Conservation (phyloP, 2,797 vertebrate species). For the Chelidonichthys spinosus region DNA sequence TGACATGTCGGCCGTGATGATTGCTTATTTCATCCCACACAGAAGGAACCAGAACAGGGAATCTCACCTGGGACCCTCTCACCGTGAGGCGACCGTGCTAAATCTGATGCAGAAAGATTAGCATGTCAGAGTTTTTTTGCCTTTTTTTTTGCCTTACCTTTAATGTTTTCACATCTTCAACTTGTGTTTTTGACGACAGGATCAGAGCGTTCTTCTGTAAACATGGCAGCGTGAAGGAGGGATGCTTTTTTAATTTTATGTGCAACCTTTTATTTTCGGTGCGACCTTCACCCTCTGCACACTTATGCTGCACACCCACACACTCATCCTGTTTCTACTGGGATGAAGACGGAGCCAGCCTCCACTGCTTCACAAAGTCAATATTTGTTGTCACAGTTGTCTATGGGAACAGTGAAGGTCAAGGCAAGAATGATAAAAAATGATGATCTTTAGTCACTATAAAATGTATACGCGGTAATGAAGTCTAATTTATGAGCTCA, state of each 20-base stretch:
- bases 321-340: neutral
- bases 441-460: neutral
- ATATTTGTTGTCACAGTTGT: neutral
- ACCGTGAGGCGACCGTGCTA: neutral
- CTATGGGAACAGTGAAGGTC: neutral
- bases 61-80: no score
- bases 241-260: neutral
- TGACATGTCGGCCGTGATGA: neutral
- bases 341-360: neutral
- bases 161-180: neutral
- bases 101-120: neutral
- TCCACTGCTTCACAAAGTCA: neutral
- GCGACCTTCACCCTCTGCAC: neutral
- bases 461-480: neutral
- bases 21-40: neutral
- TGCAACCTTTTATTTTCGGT: neutral
- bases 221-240: neutral
- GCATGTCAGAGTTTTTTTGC: neutral
- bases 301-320: neutral
- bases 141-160: neutral
- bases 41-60: no score
- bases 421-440: neutral
- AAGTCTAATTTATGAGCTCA: slow-evolving; percentile 22
- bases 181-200: neutral
- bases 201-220: neutral